phyloP scores from a whole-genome alignment of 2,888 invertebrate genomes.

The Pecten maximus region DNA sequence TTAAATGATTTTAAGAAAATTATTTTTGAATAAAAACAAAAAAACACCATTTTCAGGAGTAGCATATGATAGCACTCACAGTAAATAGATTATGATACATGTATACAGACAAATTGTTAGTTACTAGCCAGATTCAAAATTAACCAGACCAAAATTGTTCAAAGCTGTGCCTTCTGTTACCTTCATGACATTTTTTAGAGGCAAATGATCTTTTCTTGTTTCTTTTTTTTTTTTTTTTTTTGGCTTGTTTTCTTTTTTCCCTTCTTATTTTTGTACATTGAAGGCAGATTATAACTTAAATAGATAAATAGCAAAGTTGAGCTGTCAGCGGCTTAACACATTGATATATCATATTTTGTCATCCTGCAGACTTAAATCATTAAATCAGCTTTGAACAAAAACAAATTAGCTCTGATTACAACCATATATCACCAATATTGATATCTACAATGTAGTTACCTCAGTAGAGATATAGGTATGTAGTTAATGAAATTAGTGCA shows the following conservation, averaged over 20 bases:
- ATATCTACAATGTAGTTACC: background rate
- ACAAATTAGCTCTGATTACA: background rate
- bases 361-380: too few relatives aligned
- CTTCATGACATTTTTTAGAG: too few relatives aligned
- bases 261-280: too few relatives aligned
- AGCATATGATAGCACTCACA: background rate
- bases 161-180: background rate
- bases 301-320: too few relatives aligned
- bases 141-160: background rate
- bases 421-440: background rate
- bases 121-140: background rate
- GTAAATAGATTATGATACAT: too few relatives aligned
- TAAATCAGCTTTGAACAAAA: background rate
- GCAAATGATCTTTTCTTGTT: too few relatives aligned
- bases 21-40: background rate
- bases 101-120: background rate
- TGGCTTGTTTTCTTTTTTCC: background rate
- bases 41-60: background rate
- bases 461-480: background rate
- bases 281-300: too few relatives aligned
- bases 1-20: background rate
- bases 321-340: too few relatives aligned
- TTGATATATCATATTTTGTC: too few relatives aligned
- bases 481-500: background rate
- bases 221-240: background rate